Evolutionary conservation across 2,113 vertebrate species (phyloP), one percentile per base, ranked within the genome.

Genomic region (Perognathus longimembris): DNA sequence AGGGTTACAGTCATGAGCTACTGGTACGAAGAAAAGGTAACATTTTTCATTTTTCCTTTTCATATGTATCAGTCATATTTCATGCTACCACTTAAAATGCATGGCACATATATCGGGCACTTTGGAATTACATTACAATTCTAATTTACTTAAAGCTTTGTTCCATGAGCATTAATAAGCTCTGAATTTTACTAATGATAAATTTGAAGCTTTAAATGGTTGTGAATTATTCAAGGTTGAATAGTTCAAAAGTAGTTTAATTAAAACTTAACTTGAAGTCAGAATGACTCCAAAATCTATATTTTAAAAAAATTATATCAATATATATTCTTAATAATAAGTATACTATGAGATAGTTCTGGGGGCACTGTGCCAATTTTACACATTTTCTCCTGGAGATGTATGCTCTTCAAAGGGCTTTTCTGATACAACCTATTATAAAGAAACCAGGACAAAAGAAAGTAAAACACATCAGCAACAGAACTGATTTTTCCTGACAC

Each of bases 181-280:
- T 17, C 24, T 30, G 17, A 79, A 64, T 61, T 50, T 76, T 38
- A 77, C 10, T 30, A 76, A 50, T n/a, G 30, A 14, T 75, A 18
- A 75, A 74, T 81, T 36, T 73, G 28, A 92, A 88, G 24, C 2
- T 81, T 76, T 15, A 28, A 85, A 17, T 73, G 34, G 8, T 34
- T 90, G 32, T 61, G 11, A 59, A 30, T 91, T 89, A 24, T 61
- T 67, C 30, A 91, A 50, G 30, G 34, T 85, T 11, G 73, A 74
- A 86, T 7, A 88, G 7, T 8, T 76, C 45, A 15, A 70, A 90
- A 34, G 12, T 38, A 83, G 54, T 89, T 67, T 28, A 70, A 83
- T 77, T 93, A 77, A 75, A 80, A 80, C 24, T 90, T 45, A 85
- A 85, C 24, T 78, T 88, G 24, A 92, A 84, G 12, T 76, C 8